These are phyloP conservation scores for Chorisops tibialis DNA, from an alignment of 2,888 invertebrate species.

Conservation along the genomic window DNA sequence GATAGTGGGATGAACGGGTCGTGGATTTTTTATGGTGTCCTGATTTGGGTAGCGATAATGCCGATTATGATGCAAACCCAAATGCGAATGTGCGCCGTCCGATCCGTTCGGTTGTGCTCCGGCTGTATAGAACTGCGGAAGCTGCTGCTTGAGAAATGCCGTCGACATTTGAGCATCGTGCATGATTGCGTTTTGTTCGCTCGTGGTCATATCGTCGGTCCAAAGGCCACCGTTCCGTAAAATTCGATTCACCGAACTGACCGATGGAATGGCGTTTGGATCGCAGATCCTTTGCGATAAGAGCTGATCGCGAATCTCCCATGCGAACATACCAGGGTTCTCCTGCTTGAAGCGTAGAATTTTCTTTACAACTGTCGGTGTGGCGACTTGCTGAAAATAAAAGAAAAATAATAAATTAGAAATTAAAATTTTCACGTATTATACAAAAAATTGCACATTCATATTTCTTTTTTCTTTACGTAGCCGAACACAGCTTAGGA, in stretches of 20 bases:
- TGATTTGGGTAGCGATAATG: conserved; percentile 16
- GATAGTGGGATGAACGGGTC: conserved; percentile 22
- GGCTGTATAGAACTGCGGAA: conserved; percentile 37
- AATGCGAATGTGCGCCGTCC: background rate
- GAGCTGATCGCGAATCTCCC: conserved; percentile 91
- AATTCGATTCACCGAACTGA: conserved; percentile 92
- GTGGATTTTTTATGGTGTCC: conserved; percentile 26
- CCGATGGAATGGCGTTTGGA: conserved; percentile 85
- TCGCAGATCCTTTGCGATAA: conserved; percentile 88
- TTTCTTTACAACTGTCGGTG: conserved; percentile 92
- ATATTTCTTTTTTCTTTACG: too few relatives aligned
- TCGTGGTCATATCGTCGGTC: conserved; percentile 61
- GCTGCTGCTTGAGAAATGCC: conserved; percentile 50
- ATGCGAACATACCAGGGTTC: conserved; percentile 94
- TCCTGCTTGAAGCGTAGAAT: conserved; percentile 91
- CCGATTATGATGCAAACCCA: background rate
- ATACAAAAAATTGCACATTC: background rate
- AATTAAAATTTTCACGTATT: background rate
- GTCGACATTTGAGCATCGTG: conserved; percentile 38
- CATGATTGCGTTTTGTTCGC: conserved; percentile 45
- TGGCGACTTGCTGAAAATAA: conserved; percentile 85
- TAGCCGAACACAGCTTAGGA: too few relatives aligned
- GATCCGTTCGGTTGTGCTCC: background rate
- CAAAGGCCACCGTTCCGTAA: conserved; percentile 82
- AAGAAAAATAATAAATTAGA: conserved; percentile 8